Evolutionary conservation across 2,113 vertebrate species (phyloP).

Genomic region (Sturnus vulgaris): DNA sequence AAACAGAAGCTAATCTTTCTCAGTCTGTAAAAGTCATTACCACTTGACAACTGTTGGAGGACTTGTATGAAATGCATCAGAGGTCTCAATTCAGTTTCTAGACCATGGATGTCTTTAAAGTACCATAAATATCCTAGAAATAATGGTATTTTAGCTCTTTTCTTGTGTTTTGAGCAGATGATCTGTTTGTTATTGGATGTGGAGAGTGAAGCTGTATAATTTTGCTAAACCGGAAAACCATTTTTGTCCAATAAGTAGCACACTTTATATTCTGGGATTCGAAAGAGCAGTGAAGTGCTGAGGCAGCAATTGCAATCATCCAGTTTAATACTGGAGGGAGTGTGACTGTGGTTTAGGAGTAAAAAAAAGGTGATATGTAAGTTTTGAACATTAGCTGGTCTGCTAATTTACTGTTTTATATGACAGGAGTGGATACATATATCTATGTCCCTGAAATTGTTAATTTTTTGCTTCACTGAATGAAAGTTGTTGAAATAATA

Average conservation of each 20-base stretch:
- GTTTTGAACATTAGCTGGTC: background rate
- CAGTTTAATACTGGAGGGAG: background rate
- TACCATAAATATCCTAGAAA: background rate
- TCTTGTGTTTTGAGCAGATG: background rate
- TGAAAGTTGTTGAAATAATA: background rate
- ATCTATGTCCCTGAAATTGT: background rate
- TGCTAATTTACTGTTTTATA: background rate
- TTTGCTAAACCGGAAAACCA: background rate
- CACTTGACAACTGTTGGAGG: background rate
- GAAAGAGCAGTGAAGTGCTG: background rate
- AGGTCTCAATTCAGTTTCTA: background rate
- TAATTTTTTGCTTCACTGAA: background rate
- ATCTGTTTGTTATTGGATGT: background rate
- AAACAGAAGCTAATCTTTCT: background rate
- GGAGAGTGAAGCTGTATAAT: background rate
- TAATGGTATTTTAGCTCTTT: background rate
- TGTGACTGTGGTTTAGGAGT: background rate
- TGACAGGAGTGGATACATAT: background rate
- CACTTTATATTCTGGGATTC: background rate
- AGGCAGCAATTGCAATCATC: background rate
- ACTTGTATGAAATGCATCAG: background rate
- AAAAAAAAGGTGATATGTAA: background rate
- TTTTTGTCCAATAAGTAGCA: background rate
- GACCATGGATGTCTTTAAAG: background rate
- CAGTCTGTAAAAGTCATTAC: background rate